These are phyloP conservation scores for Ophion slaviceki DNA, from an alignment of 2,888 invertebrate species.

Conservation along the genomic window DNA sequence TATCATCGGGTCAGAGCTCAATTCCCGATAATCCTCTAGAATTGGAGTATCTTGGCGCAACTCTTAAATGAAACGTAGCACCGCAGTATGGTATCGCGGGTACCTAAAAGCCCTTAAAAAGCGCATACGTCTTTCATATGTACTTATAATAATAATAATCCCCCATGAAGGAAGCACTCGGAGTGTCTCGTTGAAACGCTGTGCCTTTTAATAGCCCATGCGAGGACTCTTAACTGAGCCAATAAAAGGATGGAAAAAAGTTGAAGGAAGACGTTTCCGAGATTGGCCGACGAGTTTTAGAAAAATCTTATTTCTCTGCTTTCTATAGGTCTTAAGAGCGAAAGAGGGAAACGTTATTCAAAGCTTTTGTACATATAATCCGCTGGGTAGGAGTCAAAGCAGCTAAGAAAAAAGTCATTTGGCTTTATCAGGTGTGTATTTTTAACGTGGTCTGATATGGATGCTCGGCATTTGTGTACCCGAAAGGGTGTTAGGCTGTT, in stretches of 20 bases:
- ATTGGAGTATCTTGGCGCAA: constrained; percentile 59
- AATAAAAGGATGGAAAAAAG: constrained; percentile 39
- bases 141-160: constrained; percentile 2
- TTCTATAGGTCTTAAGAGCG: constrained; percentile 4
- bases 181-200: constrained; percentile 8
- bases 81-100: constrained; percentile 27
- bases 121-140: constrained; percentile 29
- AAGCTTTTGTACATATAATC: constrained; percentile 29
- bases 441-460: neutral
- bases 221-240: neutral
- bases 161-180: constrained; percentile 8
- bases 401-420: constrained; percentile 39
- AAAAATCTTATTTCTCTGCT: constrained; percentile 41
- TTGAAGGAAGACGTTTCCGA: constrained; percentile 7
- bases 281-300: constrained; percentile 45
- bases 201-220: constrained; percentile 31
- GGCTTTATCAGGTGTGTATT: neutral
- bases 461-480: neutral
- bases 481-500: neutral
- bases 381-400: constrained; percentile 28
- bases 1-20: constrained; percentile 71
- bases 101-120: constrained; percentile 7
- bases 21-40: constrained; percentile 71
- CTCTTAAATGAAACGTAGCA: constrained; percentile 41
- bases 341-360: constrained; percentile 49